A percentile compares a stretch with the other conserved stretches of the same genome.
These are phyloP conservation scores for Catagonus wagneri DNA, from an alignment of 2,113 vertebrate genomes.

Conservation along the genomic window DNA sequence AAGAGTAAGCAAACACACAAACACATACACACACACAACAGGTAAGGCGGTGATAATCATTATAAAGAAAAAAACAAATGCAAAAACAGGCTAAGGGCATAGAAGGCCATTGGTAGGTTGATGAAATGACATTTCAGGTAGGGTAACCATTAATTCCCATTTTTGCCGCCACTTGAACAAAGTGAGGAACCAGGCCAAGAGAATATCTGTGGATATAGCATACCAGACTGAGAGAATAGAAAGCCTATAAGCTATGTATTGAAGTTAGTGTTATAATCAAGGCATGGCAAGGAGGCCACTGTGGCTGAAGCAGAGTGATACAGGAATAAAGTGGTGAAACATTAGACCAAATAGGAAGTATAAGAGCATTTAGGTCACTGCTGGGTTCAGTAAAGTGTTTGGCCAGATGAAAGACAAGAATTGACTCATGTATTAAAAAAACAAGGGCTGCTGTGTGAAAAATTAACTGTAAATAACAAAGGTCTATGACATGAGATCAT, in stretches of 20 bases:
- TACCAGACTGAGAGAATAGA: neutral
- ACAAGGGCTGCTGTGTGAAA: neutral
- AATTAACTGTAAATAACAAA: neutral
- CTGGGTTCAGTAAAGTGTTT: neutral
- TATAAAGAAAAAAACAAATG: neutral
- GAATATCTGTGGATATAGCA: neutral
- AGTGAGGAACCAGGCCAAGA: neutral
- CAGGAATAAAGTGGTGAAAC: neutral
- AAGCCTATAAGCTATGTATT: accelerated
- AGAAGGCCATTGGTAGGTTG: neutral
- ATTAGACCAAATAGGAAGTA: neutral
- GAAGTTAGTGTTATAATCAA: neutral
- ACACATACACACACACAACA: neutral
- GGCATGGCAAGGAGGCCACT: neutral
- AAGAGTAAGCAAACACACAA: neutral
- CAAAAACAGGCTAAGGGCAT: neutral
- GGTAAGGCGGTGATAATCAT: neutral
- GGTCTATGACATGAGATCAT: neutral
- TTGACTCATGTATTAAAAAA: neutral
- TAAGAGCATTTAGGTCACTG: neutral
- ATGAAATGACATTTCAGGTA: neutral
- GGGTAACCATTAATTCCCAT: neutral
- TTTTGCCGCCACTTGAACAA: neutral
- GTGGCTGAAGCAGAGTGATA: neutral
- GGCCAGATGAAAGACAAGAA: neutral